Base-by-base conservation (phyloP, 2,888 invertebrate species). In the Deroplatys truncata region DNA sequence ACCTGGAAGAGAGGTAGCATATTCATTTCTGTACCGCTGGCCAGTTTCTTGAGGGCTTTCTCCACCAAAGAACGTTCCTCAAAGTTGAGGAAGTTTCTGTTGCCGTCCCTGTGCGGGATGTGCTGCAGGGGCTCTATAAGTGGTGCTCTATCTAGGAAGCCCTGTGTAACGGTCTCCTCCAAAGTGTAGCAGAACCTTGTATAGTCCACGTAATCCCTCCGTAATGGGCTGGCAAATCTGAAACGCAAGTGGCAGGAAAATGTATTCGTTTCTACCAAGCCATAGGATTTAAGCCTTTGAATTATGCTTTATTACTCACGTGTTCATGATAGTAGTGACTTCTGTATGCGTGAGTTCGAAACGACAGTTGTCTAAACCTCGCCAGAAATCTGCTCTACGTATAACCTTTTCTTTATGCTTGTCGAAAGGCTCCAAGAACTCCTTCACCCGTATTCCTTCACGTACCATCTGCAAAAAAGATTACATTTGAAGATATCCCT, bases 401-500 rank as follows among this genome's bases (percentile, higher is more conserved):
- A 97, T 95, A 88, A 95, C 94, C 91, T 95, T 94, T 92, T 96
- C 95, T 91, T 95, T 95, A 92, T 94, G 95, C 9, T 93, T 93
- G 93, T 97, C 97, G 92, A 95, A 96, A 92, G 95, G 96, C 90
- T 93, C 93, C 91, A 97, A 93, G 93, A 97, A 97, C 92, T 96
- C 96, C 82, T 95, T 93, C 13, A 96, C 95, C 84, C 96, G 93
- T 7, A 97, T 93, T 84, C 96, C 94, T 91, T 96, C 96, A 84
- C 96, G 94, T 1, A 96, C 95, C 88, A 96, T 95, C 94, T 95
- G 93, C 16, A 89, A 85, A 89, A 85, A 13, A 29, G 82, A 28
- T 29, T 28, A 31, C 13, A 43, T 43, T 43, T 43, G 13, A 43
- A 43, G 13, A 35, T 7, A 72, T 13, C 7, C 15, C 16, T 2